Base-by-base conservation (phyloP, 35 echinoderm and acorn worm genomes). In the Acanthaster planci region DNA sequence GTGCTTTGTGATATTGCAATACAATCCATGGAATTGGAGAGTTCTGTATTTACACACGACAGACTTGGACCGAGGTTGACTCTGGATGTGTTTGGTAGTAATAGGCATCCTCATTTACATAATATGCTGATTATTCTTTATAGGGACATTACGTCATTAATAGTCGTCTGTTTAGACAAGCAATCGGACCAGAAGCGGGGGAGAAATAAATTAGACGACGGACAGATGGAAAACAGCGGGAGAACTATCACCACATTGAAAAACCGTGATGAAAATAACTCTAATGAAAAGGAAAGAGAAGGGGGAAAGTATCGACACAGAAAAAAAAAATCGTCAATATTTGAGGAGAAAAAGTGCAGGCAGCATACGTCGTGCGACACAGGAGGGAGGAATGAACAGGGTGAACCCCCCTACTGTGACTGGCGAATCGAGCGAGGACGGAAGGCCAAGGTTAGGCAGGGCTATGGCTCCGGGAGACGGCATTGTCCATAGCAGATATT, bases 361-460 rank as follows among this genome's bases (percentile, higher is more conserved):
- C 14, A 47, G 26, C 37, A 29, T 19, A 52, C 77, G 10, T 16
- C 77, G 37, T 80, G 77, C 56, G 67, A 23, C 55, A 35, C 18
- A 29, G 82, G 8, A 17, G 83, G 83, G 30, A 75, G 8, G 38
- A 23, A 39, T 44, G 57, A 27, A 26, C 26, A 1, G 19, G 64
- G 8, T 2, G 2, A n/a, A 34, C 26, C 64, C 64, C 64, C 64
- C 64, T 7, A 7, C 64, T 72, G 64, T 6, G 64, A 26, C 64
- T 10, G 64, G 18, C 34, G 64, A 72, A 72, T 72, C 8, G 64
- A 72, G 64, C 64, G 64, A 34, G 64, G 34, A 72, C 64, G 64
- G 64, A 30, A 72, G 64, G 64, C 64, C 64, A 72, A 72, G 23
- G 64, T 34, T 72, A 34, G 56, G 64, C 64, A 10, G 64, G 22